Base-by-base conservation (phyloP, 1,140 invertebrate genomes). In the Cotesia typhae region DNA sequence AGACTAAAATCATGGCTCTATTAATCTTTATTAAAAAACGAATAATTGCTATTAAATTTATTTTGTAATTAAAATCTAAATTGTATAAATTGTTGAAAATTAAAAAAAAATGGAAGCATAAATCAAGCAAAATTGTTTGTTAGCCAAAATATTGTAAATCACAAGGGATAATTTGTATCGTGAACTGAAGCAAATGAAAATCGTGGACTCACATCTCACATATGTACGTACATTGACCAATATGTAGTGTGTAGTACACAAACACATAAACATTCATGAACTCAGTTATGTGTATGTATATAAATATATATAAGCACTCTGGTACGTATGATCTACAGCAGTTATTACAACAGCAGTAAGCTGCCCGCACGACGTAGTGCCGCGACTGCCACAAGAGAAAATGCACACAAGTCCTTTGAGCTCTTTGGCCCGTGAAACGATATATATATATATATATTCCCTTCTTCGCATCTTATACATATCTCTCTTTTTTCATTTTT, bases 291-390 rank as follows among this genome's bases (percentile, higher is more conserved):
- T 61, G 55, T 37, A 69, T 20, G 57, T 10, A 53, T 17, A 52
- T 61, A 61, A 12, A 57, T 71, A 59, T 67, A 57, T 52, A 74
- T 71, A 71, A 60, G 67, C 35, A 53, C 36, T 69, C 41, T 7
- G 41, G 57, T 59, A 20, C 35, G 53, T 74, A 80, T 82, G 80
- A 82, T 82, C 79, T 80, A 82, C 78, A 79, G 69, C 71, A 78
- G 74, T 81, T 82, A 81, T 82, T 82, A 81, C 81, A 80, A 78
- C 76, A 71, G 81, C 80, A 82, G 76, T 73, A 74, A 78, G 41
- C n/a, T 5, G 28, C 38, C 38, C 38, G 64, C 64, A 47, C 12
- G 38, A 52, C 64, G 35, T 51, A 38, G 64, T 51, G 47, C 35
- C 76, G 79, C 77, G 78, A 81, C 63, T 70, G 67, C 73, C 68